Evolutionary conservation across 2,888 invertebrate genomes (phyloP).

Genomic region (Tipula vernalis): DNA sequence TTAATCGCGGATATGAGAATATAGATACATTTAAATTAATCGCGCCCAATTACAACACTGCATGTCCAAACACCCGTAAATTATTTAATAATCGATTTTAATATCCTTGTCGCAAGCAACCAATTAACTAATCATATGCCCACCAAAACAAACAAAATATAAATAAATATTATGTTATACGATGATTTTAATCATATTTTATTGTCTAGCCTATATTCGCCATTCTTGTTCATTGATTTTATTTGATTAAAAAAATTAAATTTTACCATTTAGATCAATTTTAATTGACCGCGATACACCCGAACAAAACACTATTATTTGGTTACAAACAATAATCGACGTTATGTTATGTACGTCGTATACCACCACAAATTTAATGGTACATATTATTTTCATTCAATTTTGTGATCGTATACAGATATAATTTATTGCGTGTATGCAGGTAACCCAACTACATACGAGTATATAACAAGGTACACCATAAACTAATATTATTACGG

Average conservation of each 20-base stretch:
- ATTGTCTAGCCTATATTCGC: background rate
- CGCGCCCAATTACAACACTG: background rate
- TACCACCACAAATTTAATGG: background rate
- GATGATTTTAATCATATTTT: background rate
- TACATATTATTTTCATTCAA: background rate
- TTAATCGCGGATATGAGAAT: background rate
- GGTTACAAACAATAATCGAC: too few species aligned
- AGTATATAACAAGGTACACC: background rate
- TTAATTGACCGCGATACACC: constrained; percentile 4
- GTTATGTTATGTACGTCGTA: background rate
- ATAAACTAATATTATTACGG: background rate
- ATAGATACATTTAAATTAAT: too few species aligned
- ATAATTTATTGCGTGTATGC: background rate
- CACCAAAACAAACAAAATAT: background rate
- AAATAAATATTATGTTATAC: background rate
- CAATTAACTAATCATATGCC: background rate
- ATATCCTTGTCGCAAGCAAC: background rate
- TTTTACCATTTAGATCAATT: background rate
- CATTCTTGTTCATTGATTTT: background rate
- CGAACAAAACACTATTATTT: background rate
- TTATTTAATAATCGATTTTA: background rate
- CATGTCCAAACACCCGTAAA: background rate
- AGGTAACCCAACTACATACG: background rate
- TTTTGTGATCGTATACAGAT: background rate
- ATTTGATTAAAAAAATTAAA: background rate